phyloP scores from a whole-genome alignment of 2,113 vertebrate genomes.

The Tonatia bakeri region DNA sequence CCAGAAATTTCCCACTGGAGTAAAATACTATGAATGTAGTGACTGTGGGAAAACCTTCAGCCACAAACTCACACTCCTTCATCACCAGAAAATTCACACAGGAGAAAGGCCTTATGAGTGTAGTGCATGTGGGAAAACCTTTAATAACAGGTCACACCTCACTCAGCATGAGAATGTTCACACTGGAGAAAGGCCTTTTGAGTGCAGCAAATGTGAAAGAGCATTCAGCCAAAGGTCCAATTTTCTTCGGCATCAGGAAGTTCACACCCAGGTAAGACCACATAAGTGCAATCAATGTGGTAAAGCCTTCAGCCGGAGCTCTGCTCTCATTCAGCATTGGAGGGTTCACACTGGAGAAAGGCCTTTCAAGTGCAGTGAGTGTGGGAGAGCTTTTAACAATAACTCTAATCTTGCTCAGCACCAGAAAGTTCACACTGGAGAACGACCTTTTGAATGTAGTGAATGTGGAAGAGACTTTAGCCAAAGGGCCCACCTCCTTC shows the following conservation, averaged over 20 bases:
- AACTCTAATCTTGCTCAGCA: slow-evolving; percentile 15
- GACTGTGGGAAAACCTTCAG: neutral
- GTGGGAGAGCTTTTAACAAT: slow-evolving; percentile 26
- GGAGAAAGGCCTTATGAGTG: neutral
- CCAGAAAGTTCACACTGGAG: slow-evolving; percentile 23
- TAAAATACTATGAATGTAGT: neutral
- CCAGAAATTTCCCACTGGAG: neutral
- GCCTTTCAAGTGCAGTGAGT: neutral
- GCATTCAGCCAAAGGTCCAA: slow-evolving; percentile 38
- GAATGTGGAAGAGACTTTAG: slow-evolving; percentile 34
- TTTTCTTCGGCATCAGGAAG: slow-evolving; percentile 14
- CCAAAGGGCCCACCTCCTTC: slow-evolving; percentile 36
- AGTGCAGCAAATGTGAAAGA: slow-evolving; percentile 32
- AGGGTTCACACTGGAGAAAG: slow-evolving; percentile 16
- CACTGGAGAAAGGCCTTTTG: slow-evolving; percentile 39
- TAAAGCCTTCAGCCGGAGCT: slow-evolving; percentile 29
- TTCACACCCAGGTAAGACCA: neutral
- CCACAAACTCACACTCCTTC: neutral
- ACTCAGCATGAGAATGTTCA: slow-evolving; percentile 15
- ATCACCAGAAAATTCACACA: slow-evolving; percentile 16
- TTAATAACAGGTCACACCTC: slow-evolving; percentile 20
- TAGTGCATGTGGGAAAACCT: slow-evolving; percentile 3
- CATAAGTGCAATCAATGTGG: neutral
- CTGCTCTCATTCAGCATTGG: slow-evolving; percentile 23
- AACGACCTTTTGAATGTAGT: neutral